Evolutionary conservation across 53 echinoderm and acorn worm genomes (phyloP), one percentile per base, ranked within the genome.

Genomic region (Hippasteria phrygiana): DNA sequence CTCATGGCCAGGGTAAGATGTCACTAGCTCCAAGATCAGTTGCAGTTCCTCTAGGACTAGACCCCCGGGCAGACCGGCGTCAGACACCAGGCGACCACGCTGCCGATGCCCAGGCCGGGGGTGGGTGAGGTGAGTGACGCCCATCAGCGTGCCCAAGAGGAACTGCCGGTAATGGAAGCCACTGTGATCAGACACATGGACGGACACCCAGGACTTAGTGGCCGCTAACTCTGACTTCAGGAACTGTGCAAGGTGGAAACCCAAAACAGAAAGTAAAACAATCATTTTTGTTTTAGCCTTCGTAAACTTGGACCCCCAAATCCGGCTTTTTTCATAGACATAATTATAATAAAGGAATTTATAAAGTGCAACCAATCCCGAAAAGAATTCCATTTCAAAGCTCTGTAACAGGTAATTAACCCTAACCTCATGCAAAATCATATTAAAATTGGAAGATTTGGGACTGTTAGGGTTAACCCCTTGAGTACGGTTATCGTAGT

Each of bases 111-210:
- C 31, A 2, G 1, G 43, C 26, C 22, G 33, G 4, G 39, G 26
- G 20, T 4, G 69, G 69, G n/a, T 59, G 59, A 26, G 26, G 7
- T 2, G 34, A 24, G 82, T 29, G n/a, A 43, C 36, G 0, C 64
- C 55, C 0, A 47, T 69, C 29, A 95, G 43, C 33, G 72, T n/a
- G 1, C 86, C 65, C 38, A 96, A 55, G 13, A 93, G 89, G 50
- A 88, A 93, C 88, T 97, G 93, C 45, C 97, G 71, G 53, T 95
- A 97, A 83, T 95, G 95, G 77, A 95, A 94, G 36, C 97, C 97
- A 59, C 97, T 97, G 91, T 97, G 95, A 55, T 97, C 97, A 12
- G 97, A 97, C 6, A 97, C 69, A 38, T 97, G 95, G 63, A 65
- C 38, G 32, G 47, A 83, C 6, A 97, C 95, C 95, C 95, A 97